A percentile compares a stretch with the other conserved stretches of the same genome.
These are phyloP conservation scores for Athalia rosae DNA, from an alignment of 2,888 invertebrate genomes.

Conservation along the genomic window DNA sequence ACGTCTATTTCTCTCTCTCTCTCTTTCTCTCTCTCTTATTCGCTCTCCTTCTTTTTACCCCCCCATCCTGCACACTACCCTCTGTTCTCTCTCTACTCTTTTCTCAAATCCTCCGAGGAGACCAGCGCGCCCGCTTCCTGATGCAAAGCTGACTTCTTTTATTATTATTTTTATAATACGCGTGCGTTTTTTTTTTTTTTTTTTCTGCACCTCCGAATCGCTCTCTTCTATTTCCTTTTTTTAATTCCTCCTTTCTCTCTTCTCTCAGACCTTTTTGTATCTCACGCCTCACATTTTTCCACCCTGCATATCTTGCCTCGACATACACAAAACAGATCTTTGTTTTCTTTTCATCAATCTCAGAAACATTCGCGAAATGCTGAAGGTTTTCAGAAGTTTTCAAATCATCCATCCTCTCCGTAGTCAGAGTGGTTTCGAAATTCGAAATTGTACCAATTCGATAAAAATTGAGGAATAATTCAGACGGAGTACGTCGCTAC, in stretches of 20 bases:
- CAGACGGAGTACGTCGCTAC: no score
- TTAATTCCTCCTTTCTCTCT: neutral
- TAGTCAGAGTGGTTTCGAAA: no score
- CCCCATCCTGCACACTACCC: neutral
- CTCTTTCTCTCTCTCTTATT: neutral
- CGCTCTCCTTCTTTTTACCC: conserved; percentile 7
- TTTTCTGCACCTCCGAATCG: neutral
- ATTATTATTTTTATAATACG: conserved; percentile 37
- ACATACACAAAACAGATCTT: no score
- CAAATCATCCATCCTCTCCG: no score
- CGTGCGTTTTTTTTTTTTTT: conserved; percentile 15
- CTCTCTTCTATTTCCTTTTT: neutral
- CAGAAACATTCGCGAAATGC: no score
- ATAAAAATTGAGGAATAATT: no score
- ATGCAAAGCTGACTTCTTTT: conserved; percentile 23
- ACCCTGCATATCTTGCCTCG: no score
- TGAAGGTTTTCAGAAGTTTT: no score
- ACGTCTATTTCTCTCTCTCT: conserved; percentile 16
- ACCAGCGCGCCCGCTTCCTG: conserved; percentile 13
- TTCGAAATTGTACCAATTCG: no score
- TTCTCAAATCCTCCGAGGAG: conserved; percentile 5
- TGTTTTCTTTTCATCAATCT: no score
- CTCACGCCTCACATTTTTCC: no score
- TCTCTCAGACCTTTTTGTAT: neutral
- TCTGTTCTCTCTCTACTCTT: neutral